Conservation (phyloP, 2,888 invertebrate species). For the Cenopis cana region DNA sequence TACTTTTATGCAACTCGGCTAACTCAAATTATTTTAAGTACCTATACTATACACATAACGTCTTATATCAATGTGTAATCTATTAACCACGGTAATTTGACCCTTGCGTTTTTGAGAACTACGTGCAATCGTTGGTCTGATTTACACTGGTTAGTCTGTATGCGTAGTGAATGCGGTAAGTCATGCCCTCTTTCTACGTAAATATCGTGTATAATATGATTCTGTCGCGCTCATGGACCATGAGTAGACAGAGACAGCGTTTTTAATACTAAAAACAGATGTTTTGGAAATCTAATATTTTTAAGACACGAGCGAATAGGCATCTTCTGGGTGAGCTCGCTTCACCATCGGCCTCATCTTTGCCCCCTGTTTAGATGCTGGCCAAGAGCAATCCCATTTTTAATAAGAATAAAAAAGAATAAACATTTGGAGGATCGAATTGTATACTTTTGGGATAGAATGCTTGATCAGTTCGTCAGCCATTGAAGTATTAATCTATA, state of each 20-base stretch:
- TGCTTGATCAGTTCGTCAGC: background rate
- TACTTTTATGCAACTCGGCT: too few relatives aligned
- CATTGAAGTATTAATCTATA: background rate
- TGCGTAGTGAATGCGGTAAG: background rate
- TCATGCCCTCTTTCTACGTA: background rate
- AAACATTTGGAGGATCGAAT: background rate
- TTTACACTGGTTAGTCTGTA: background rate
- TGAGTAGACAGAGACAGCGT: background rate
- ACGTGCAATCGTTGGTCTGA: constrained; percentile 13
- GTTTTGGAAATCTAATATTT: too few relatives aligned
- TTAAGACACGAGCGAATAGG: too few relatives aligned
- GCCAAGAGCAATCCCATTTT: too few relatives aligned
- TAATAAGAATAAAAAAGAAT: background rate
- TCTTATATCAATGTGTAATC: background rate
- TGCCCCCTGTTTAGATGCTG: too few relatives aligned
- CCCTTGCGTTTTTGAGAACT: background rate
- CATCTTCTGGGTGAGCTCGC: too few relatives aligned
- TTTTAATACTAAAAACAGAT: background rate
- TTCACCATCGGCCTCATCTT: too few relatives aligned
- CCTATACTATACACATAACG: too few relatives aligned
- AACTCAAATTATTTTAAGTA: too few relatives aligned
- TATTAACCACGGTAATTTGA: background rate
- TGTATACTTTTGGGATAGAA: background rate
- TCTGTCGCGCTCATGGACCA: background rate
- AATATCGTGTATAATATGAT: background rate